Evolutionary conservation across 2,888 invertebrate genomes (phyloP).

Genomic region (Tetragonula carbonaria): DNA sequence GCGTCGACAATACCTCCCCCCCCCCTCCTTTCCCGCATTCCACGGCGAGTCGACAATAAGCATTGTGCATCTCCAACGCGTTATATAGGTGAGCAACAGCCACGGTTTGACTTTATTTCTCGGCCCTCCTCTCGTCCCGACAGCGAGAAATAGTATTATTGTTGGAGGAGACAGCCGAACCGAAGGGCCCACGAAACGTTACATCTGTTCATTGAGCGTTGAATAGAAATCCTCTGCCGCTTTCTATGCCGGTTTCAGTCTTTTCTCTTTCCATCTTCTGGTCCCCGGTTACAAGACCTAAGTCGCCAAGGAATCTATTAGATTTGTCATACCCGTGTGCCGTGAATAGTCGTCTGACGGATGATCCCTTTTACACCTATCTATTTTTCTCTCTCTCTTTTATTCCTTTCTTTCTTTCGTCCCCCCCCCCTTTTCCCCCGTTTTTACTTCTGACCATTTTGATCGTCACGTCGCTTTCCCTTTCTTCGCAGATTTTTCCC

Average conservation of each 20-base stretch:
- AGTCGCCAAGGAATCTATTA: constrained; percentile 72
- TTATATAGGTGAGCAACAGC: constrained; percentile 48
- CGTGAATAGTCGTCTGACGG: constrained; percentile 69
- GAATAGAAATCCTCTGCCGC: constrained; percentile 56
- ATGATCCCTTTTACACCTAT: constrained; percentile 52
- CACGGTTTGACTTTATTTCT: constrained; percentile 64
- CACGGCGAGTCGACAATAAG: constrained; percentile 60
- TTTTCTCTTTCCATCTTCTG: constrained; percentile 10
- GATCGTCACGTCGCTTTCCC: neutral
- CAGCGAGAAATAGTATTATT: constrained; percentile 65
- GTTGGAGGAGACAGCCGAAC: constrained; percentile 63
- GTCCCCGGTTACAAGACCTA: constrained; percentile 14
- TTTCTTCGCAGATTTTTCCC: neutral
- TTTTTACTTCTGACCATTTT: too few relatives aligned
- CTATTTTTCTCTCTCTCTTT: constrained; percentile 19
- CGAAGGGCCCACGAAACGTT: constrained; percentile 54
- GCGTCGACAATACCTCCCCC: constrained; percentile 57
- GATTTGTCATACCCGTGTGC: constrained; percentile 73
- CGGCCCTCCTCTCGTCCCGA: constrained; percentile 12
- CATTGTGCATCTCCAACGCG: constrained; percentile 61
- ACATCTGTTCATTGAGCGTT: constrained; percentile 64
- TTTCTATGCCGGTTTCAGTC: constrained; percentile 11
- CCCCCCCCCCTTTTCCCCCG: neutral
- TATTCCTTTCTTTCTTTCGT: neutral
- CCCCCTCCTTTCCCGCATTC: constrained; percentile 47